Percentiles rank a stretch among this genome's conserved stretches.
phyloP scores from a whole-genome alignment of 35 echinoderm and acorn worm genomes.

The Patiria miniata region DNA sequence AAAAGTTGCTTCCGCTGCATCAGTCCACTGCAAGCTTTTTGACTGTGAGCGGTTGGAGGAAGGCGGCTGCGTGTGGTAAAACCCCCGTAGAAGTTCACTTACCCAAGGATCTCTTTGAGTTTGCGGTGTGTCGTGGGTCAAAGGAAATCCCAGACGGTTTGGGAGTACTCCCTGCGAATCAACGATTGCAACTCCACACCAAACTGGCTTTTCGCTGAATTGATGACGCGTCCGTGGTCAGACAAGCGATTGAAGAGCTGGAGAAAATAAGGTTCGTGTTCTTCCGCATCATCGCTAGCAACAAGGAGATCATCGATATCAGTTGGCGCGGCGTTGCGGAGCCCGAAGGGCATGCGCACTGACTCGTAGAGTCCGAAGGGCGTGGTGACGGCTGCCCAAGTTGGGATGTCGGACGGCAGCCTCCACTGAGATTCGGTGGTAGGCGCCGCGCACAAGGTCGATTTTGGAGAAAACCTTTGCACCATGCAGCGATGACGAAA shows the following conservation, averaged over 20 bases:
- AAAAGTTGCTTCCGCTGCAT: not conserved
- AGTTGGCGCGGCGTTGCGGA: constrained; percentile 23
- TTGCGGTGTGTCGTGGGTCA: constrained; percentile 32
- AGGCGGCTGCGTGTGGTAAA: constrained; percentile 49
- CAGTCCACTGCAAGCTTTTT: not conserved
- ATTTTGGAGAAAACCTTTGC: constrained; percentile 58
- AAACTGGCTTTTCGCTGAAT: constrained; percentile 33
- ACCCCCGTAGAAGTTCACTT: constrained; percentile 44
- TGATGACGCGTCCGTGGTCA: constrained; percentile 53
- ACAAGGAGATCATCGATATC: constrained; percentile 40
- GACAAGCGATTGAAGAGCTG: constrained; percentile 40
- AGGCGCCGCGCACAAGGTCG: constrained; percentile 47
- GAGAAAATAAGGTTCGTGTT: constrained; percentile 36
- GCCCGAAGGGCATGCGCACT: constrained; percentile 65
- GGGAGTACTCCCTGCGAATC: constrained; percentile 10
- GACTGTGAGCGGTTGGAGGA: constrained; percentile 42
- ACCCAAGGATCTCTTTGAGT: constrained; percentile 42
- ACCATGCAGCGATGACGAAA: constrained; percentile 8
- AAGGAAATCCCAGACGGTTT: constrained; percentile 18
- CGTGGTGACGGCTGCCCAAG: constrained; percentile 60
- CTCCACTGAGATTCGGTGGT: constrained; percentile 66
- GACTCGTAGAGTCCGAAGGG: constrained; percentile 63
- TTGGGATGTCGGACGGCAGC: constrained; percentile 44
- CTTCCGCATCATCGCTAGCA: not conserved
- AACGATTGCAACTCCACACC: constrained; percentile 30